These are phyloP conservation scores for Emys orbicularis DNA, from an alignment of 2,797 vertebrate genomes.

Conservation along the genomic window DNA sequence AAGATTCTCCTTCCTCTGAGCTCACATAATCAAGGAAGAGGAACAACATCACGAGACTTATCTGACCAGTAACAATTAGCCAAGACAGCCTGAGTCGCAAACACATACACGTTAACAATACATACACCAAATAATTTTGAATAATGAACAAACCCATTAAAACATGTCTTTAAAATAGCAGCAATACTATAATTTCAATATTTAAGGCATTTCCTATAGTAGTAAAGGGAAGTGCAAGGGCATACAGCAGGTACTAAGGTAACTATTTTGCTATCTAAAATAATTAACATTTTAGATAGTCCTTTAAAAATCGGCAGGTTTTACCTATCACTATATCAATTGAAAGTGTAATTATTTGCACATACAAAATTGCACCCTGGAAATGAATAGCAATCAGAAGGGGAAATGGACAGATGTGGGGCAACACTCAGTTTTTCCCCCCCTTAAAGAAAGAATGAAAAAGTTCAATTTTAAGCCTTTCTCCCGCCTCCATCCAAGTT, in stretches of 20 bases:
- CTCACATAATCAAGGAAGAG: background rate
- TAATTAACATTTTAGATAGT: background rate
- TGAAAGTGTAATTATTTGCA: background rate
- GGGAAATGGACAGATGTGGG: slow-evolving; percentile 27
- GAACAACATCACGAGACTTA: background rate
- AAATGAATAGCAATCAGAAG: slow-evolving; percentile 54
- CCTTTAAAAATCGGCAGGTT: no score
- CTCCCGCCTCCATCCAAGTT: slow-evolving; percentile 51
- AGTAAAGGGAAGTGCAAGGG: background rate
- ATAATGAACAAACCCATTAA: background rate
- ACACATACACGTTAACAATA: background rate
- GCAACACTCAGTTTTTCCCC: slow-evolving; percentile 13
- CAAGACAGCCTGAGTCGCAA: background rate
- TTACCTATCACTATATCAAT: background rate
- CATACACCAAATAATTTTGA: no score
- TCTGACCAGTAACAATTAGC: background rate
- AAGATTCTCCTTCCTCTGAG: background rate
- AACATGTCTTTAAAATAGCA: background rate
- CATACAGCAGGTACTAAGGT: background rate
- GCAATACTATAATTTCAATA: background rate
- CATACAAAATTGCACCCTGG: slow-evolving; percentile 58
- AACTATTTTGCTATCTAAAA: background rate
- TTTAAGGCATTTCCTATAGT: background rate
- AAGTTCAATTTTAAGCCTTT: slow-evolving; percentile 41
- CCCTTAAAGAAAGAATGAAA: slow-evolving; percentile 41